A percentile compares a stretch with the other conserved stretches of the same genome.
Conservation (phyloP, 2,888 invertebrate species). For the Idaea straminata region DNA sequence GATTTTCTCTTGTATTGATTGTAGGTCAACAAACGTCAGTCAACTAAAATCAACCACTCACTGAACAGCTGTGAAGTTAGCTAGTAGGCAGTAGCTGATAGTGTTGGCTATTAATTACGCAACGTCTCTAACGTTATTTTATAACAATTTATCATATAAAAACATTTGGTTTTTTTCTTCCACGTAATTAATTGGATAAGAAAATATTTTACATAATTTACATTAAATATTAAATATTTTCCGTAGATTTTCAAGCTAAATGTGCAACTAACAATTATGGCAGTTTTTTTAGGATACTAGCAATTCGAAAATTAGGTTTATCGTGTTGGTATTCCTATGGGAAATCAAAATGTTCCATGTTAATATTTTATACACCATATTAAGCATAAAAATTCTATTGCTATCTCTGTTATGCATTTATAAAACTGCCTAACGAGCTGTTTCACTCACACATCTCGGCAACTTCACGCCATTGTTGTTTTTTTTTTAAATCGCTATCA, state of each 20-base stretch:
- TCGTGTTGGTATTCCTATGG: neutral
- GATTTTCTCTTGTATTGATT: constrained; percentile 6
- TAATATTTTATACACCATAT: neutral
- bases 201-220: no score
- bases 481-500: neutral
- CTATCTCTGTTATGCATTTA: neutral
- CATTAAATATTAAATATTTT: no score
- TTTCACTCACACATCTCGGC: neutral
- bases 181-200: no score
- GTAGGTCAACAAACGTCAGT: constrained; percentile 4
- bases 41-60: neutral
- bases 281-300: neutral
- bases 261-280: neutral
- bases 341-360: neutral
- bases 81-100: neutral
- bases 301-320: neutral
- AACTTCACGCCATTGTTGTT: neutral
- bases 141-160: neutral
- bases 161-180: no score
- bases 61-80: neutral
- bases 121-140: neutral
- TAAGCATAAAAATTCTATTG: neutral
- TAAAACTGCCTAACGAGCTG: neutral
- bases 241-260: neutral
- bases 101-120: no score